Conservation (phyloP, 2,797 vertebrate species). For the Bryconaethiops microstoma region DNA sequence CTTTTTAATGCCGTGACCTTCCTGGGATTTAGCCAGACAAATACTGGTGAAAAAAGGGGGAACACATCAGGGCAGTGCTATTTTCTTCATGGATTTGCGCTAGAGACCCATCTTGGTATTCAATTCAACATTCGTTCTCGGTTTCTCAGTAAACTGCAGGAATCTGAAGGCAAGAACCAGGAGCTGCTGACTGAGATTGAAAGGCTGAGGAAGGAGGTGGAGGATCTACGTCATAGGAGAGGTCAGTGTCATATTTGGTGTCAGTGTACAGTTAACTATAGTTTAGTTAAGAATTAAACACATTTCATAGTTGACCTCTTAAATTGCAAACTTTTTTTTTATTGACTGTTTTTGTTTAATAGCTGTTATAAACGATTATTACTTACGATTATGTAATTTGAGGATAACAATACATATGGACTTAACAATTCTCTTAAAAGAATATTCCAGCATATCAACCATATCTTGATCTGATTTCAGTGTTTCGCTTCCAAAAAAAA, state of each 20-base stretch:
- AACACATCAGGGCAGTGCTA: background rate
- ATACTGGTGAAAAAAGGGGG: background rate
- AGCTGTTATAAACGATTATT: no score
- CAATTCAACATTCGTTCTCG: background rate
- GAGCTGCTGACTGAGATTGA: slow-evolving; percentile 92
- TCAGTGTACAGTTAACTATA: no score
- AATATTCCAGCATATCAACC: no score
- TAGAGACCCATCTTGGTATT: background rate
- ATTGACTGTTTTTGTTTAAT: no score
- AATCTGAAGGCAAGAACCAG: slow-evolving; percentile 90
- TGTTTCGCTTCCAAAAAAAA: no score
- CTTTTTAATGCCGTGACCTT: background rate
- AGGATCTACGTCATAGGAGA: slow-evolving; percentile 91
- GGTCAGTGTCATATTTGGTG: slow-evolving; percentile 69
- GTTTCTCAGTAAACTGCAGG: slow-evolving; percentile 90
- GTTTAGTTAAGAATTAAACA: no score
- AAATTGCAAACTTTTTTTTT: no score
- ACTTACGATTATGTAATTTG: no score
- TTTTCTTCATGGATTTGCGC: background rate
- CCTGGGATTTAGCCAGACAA: background rate
- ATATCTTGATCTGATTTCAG: no score
- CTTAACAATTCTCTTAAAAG: no score
- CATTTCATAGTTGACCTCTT: no score
- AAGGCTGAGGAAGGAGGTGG: slow-evolving; percentile 90
- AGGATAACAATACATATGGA: no score